A percentile compares a stretch with the other conserved stretches of the same genome.
Conservation (phyloP, 2,888 invertebrate genomes). For the Phengaris arion region DNA sequence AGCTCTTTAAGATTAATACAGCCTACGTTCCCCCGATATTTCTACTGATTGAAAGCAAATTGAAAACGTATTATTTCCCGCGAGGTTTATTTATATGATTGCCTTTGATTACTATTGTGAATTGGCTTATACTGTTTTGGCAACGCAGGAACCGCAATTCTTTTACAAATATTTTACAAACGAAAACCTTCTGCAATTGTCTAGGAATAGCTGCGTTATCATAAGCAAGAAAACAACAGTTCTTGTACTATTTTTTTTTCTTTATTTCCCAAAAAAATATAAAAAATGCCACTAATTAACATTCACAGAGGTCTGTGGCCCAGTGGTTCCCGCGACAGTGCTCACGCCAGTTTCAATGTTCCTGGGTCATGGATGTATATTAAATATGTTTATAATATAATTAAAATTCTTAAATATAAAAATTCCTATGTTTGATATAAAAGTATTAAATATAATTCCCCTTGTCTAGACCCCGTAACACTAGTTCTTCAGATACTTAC, state of each 20-base stretch:
- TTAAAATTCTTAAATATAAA: no score
- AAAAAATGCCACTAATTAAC: no score
- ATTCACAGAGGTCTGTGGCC: no score
- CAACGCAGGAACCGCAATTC: background rate
- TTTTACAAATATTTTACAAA: background rate
- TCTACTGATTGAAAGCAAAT: conserved; percentile 42
- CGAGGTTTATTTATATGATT: conserved; percentile 34
- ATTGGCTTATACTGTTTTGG: conserved; percentile 21
- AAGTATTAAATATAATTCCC: no score
- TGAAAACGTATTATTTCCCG: conserved; percentile 42
- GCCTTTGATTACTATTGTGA: conserved; percentile 36
- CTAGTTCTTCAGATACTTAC: no score
- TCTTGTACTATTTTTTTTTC: background rate
- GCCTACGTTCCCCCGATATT: conserved; percentile 36
- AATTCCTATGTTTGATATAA: no score
- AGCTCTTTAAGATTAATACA: conserved; percentile 37
- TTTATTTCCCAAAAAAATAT: no score
- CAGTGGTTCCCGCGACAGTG: no score
- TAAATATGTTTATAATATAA: no score
- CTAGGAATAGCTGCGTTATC: background rate
- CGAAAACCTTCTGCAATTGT: background rate
- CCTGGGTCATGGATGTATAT: no score
- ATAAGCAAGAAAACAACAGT: background rate
- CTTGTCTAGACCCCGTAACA: no score
- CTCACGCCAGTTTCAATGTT: no score